A percentile compares a stretch with the other conserved stretches of the same genome.
These are phyloP conservation scores for Ammodytes marinus DNA, from an alignment of 2,113 vertebrate species.

Conservation along the genomic window DNA sequence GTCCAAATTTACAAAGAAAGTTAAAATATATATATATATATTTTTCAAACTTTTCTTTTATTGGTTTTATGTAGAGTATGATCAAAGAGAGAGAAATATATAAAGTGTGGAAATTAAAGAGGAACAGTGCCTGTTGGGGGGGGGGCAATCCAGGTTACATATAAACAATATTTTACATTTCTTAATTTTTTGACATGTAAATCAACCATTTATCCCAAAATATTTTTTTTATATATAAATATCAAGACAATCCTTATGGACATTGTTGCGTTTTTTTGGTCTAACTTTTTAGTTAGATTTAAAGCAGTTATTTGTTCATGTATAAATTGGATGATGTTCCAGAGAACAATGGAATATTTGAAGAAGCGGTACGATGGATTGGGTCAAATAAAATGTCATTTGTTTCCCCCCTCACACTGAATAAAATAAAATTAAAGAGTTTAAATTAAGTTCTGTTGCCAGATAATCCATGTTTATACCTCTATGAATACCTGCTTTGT, in stretches of 20 bases:
- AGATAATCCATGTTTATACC: background rate
- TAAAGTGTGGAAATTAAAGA: too few relatives aligned
- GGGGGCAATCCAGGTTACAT: too few relatives aligned
- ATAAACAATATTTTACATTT: too few relatives aligned
- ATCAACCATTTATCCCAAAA: too few relatives aligned
- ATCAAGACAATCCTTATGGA: slow-evolving; percentile 23
- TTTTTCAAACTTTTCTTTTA: too few relatives aligned
- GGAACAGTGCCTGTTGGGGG: too few relatives aligned
- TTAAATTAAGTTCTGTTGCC: background rate
- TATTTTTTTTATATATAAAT: background rate
- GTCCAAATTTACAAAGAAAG: too few relatives aligned
- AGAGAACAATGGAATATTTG: slow-evolving; percentile 1
- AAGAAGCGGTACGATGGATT: background rate
- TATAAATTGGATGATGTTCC: slow-evolving; percentile 1
- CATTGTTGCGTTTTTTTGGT: slow-evolving; percentile 5
- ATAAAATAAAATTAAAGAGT: background rate
- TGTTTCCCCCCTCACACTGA: background rate
- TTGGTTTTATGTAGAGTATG: too few relatives aligned
- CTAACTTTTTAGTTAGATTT: slow-evolving; percentile 19
- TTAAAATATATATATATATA: too few relatives aligned
- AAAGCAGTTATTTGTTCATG: background rate
- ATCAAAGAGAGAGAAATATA: too few relatives aligned
- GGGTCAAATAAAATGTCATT: background rate
- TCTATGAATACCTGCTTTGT: background rate
- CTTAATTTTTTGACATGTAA: too few relatives aligned